Evolutionary conservation across 2,888 invertebrate species (phyloP).

Genomic region (Mayetiola destructor): DNA sequence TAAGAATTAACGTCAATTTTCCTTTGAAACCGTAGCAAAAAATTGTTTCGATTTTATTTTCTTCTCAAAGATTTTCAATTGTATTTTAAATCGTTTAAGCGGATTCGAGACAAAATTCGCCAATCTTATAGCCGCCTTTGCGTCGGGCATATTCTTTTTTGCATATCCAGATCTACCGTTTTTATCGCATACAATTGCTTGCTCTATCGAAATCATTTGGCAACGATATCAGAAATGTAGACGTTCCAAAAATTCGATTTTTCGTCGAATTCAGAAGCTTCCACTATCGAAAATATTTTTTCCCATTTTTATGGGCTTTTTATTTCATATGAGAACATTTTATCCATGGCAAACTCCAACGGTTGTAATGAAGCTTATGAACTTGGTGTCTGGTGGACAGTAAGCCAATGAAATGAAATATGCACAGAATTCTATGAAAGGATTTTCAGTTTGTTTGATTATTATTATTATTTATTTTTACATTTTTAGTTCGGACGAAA

Average conservation of each 20-base stretch:
- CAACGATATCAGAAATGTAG: background rate
- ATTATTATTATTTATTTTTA: background rate
- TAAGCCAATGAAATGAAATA: background rate
- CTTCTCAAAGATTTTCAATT: background rate
- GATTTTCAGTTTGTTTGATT: too few relatives aligned
- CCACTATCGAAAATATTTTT: background rate
- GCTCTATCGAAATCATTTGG: background rate
- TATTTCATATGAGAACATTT: conserved; percentile 1
- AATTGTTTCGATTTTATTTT: background rate
- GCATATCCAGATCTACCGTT: background rate
- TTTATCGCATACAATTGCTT: background rate
- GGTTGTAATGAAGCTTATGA: background rate
- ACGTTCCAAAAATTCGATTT: background rate
- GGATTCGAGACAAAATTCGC: background rate
- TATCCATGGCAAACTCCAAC: background rate
- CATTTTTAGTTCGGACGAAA: background rate
- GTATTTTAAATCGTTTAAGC: background rate
- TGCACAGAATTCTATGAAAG: too few relatives aligned
- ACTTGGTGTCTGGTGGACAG: background rate
- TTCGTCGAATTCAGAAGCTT: background rate
- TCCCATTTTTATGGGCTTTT: background rate
- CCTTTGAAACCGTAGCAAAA: background rate
- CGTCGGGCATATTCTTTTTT: background rate
- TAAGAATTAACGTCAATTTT: background rate
- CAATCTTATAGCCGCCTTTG: background rate